These are phyloP conservation scores for Manacus vitellinus DNA, from an alignment of 2,113 vertebrate species.

Conservation along the genomic window DNA sequence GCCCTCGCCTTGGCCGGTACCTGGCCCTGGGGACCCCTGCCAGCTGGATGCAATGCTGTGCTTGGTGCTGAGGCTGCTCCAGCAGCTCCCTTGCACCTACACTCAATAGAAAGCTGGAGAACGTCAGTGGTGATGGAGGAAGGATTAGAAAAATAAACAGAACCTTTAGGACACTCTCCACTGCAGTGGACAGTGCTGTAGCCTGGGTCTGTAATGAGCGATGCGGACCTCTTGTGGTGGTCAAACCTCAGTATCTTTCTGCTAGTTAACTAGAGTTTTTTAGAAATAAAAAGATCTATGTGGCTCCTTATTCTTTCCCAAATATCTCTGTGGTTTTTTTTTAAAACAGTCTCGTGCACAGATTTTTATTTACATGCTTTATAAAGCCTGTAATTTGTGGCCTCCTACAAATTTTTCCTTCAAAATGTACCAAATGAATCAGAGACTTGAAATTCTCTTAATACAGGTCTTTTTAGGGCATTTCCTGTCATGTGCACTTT, in stretches of 20 bases:
- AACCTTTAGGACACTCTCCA: rapidly evolving
- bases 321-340: not conserved
- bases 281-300: not conserved
- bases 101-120: not conserved
- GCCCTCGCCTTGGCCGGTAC: rapidly evolving
- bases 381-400: not conserved
- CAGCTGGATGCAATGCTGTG: not conserved
- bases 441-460: not conserved
- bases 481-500: not conserved
- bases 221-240: not conserved
- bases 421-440: conserved; percentile 30
- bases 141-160: not conserved
- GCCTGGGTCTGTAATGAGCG: not conserved
- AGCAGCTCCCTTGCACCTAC: not conserved
- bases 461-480: not conserved
- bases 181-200: not conserved
- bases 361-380: not conserved
- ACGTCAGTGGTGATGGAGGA: not conserved
- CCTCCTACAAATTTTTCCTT: conserved; percentile 15
- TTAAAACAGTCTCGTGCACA: not conserved
- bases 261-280: not conserved
- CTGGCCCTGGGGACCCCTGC: not conserved
- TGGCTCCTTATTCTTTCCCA: not conserved
- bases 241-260: not conserved
- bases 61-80: not conserved